Percentiles rank a stretch among this genome's conserved stretches.
phyloP scores from a whole-genome alignment of 2,113 vertebrate species.

The Scortum barcoo region DNA sequence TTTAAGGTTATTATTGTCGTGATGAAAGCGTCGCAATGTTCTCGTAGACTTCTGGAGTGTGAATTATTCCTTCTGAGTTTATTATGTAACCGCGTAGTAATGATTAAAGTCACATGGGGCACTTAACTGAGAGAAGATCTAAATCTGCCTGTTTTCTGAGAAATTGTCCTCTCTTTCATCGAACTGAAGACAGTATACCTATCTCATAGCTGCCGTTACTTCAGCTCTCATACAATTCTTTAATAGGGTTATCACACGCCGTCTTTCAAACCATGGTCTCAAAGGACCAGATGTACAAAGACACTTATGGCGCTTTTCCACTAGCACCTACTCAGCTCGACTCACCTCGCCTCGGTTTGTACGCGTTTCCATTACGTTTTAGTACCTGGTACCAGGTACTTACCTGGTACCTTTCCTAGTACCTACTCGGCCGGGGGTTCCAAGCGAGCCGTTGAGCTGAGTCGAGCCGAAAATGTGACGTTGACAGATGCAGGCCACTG shows the following conservation, averaged over 20 bases:
- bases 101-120: conserved; percentile 39
- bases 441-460: too few species aligned
- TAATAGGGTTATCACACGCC: conserved; percentile 28
- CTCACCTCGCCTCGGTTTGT: too few species aligned
- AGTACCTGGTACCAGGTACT: too few species aligned
- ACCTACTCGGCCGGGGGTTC: too few species aligned
- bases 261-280: background rate
- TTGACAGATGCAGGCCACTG: too few species aligned
- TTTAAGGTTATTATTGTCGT: background rate
- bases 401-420: too few species aligned
- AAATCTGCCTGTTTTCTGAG: conserved; percentile 15
- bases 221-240: background rate
- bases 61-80: conserved; percentile 21
- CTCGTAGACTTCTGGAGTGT: background rate
- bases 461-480: too few species aligned
- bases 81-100: conserved; percentile 37
- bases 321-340: too few species aligned
- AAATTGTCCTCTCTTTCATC: background rate
- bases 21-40: conserved; percentile 5
- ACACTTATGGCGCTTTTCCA: too few species aligned
- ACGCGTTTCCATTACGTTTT: too few species aligned
- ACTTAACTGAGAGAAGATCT: conserved; percentile 33
- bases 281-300: background rate
- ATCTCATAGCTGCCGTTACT: conserved; percentile 1
- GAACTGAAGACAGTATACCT: background rate